Conservation (phyloP, 2,113 vertebrate genomes). For the Siniperca knerii region DNA sequence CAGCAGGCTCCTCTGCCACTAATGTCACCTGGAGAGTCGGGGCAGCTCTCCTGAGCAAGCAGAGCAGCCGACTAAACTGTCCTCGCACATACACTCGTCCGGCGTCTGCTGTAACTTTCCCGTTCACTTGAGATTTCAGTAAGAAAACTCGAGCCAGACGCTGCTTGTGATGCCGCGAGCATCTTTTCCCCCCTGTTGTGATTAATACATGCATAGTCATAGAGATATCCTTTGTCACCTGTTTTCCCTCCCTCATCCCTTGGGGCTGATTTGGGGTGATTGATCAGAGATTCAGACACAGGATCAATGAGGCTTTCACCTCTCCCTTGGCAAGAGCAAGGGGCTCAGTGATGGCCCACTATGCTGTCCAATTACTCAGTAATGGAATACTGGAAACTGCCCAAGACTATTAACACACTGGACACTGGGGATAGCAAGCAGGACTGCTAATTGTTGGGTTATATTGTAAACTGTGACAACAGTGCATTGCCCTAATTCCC, state of each 20-base stretch:
- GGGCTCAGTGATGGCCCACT: conserved; percentile 71
- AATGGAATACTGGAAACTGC: conserved; percentile 78
- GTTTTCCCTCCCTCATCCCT: conserved; percentile 60
- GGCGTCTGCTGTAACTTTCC: conserved; percentile 9
- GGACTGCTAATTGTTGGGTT: conserved; percentile 77
- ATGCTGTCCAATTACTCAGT: conserved; percentile 82
- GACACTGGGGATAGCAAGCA: conserved; percentile 63
- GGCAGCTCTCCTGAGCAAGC: conserved; percentile 14
- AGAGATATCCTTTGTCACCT: conserved; percentile 78
- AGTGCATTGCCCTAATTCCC: conserved; percentile 58
- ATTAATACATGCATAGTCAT: conserved; percentile 76
- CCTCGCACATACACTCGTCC: background rate
- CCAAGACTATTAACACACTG: conserved; percentile 79
- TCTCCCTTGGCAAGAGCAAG: conserved; percentile 77
- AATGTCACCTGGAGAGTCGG: conserved; percentile 71
- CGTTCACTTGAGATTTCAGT: conserved; percentile 22
- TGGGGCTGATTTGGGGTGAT: conserved; percentile 82
- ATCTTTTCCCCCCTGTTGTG: conserved; percentile 31
- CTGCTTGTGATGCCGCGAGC: conserved; percentile 54
- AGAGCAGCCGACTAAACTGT: conserved; percentile 10
- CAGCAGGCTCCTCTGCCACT: conserved; percentile 62
- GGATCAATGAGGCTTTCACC: conserved; percentile 82
- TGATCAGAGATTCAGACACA: conserved; percentile 81
- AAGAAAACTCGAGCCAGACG: conserved; percentile 26
- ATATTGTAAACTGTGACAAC: conserved; percentile 71